Evolutionary conservation across 2,113 vertebrate species (phyloP), one percentile per base, ranked within the genome.

Genomic region (Hypomesus transpacificus): DNA sequence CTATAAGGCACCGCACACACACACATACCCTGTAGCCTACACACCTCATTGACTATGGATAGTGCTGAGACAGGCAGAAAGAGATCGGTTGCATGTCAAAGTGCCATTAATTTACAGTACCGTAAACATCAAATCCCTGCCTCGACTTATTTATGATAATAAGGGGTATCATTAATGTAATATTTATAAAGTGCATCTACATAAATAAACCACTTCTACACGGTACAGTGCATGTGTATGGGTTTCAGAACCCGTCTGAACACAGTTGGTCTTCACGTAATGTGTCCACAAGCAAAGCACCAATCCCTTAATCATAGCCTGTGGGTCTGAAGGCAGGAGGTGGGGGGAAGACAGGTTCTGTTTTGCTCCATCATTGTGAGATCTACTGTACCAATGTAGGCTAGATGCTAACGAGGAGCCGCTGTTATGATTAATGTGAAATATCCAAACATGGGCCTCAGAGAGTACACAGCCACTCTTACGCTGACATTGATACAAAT

Each of bases 271-370:
- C 74, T 74, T 58, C 73, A 76, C 82, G 78, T 61, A 73, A 76
- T 77, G 69, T 51, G 79, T 74, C 74, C 64, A 70, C 22, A 1
- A 75, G 85, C 80, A 86, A 78, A 81, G 68, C 14, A 21, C 46
- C 80, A 82, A 76, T 81, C 88, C 82, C 75, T 8, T 87, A 87
- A 89, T 87, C 75, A 80, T 79, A 75, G 71, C 34, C 78, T 56
- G 72, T 3, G 31, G 34, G 59, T 74, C 68, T 80, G 61, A 69
- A 81, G 74, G 2, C 5, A 79, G 39, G n/a, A 73, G 76, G 76
- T 80, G 85, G 86, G 86, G 83, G 86, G 83, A 87, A 85, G 85
- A 83, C 79, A 71, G 74, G 73, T 0, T 65, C 34, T 3, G 54
- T 52, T 56, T 68, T 71, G 66, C 62, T 54, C 67, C 22, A 71